Evolutionary conservation across 2,113 vertebrate species (phyloP).

Genomic region (Meriones unguiculatus): DNA sequence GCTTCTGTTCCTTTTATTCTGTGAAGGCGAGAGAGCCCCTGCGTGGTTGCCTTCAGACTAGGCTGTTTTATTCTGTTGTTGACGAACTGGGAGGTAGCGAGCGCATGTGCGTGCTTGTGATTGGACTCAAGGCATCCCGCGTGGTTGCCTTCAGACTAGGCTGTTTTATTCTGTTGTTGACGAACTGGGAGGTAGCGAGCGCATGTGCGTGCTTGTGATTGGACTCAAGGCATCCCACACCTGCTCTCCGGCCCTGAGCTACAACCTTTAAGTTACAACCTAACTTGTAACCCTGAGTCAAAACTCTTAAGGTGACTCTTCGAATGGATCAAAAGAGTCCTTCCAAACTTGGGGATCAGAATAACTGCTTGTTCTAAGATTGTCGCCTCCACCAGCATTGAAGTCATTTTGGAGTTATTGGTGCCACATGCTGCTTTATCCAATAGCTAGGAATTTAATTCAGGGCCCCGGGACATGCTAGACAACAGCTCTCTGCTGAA

Average conservation of each 20-base stretch:
- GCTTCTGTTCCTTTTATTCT: neutral
- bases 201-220: neutral
- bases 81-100: neutral
- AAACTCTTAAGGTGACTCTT: neutral
- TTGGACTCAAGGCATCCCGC: neutral
- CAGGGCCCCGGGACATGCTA: neutral
- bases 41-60: neutral
- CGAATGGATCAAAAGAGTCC: neutral
- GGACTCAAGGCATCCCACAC: neutral
- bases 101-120: neutral
- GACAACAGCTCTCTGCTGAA: neutral
- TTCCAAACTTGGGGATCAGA: neutral
- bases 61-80: neutral
- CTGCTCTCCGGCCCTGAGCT: neutral
- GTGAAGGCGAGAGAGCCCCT: neutral
- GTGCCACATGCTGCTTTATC: slow-evolving; percentile 23
- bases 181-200: neutral
- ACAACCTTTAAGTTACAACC: no score
- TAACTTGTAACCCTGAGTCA: neutral
- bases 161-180: neutral
- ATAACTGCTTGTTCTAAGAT: slow-evolving; percentile 15
- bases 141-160: neutral
- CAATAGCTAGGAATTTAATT: neutral
- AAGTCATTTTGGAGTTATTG: slow-evolving; percentile 6
- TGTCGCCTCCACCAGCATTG: neutral